These are phyloP conservation scores for Drosophila kokeensis DNA, from an alignment of 2,888 invertebrate species.

Conservation along the genomic window DNA sequence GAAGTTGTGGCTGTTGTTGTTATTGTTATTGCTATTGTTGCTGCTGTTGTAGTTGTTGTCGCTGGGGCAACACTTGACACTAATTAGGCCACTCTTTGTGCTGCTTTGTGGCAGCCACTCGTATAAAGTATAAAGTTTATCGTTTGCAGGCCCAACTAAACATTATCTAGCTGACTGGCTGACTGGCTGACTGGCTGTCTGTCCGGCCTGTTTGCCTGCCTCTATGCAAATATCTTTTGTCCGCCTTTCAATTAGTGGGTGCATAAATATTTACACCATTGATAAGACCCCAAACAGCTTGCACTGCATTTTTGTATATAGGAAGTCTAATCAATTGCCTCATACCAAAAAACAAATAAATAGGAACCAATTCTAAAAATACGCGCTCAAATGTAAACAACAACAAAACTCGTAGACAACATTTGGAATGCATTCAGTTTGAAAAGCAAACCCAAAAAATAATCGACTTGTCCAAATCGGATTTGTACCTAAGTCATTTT, in stretches of 20 bases:
- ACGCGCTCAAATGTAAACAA: constrained; percentile 44
- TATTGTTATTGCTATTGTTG: constrained; percentile 24
- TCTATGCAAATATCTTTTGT: constrained; percentile 74
- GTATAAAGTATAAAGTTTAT: constrained; percentile 61
- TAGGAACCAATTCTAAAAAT: constrained; percentile 54
- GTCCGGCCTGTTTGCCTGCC: constrained; percentile 3
- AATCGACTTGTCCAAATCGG: constrained; percentile 17
- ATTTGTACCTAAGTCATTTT: constrained; percentile 40
- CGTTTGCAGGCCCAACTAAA: constrained; percentile 49
- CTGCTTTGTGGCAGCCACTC: constrained; percentile 65
- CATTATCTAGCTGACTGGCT: constrained; percentile 57
- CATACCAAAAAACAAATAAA: constrained; percentile 50
- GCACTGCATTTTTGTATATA: constrained; percentile 59
- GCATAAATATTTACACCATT: constrained; percentile 69
- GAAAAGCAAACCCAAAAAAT: neutral
- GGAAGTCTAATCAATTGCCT: constrained; percentile 57
- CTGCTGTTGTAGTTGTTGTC: constrained; percentile 46
- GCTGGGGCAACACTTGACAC: constrained; percentile 80
- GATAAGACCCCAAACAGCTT: constrained; percentile 45
- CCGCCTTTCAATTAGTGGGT: constrained; percentile 71
- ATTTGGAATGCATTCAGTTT: constrained; percentile 15
- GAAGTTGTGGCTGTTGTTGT: constrained; percentile 47
- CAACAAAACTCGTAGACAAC: constrained; percentile 25
- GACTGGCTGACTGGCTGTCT: constrained; percentile 1
- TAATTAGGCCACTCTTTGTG: constrained; percentile 80